A percentile compares a stretch with the other conserved stretches of the same genome.
Conservation (phyloP, 2,888 invertebrate genomes). For the Lithophane socia region DNA sequence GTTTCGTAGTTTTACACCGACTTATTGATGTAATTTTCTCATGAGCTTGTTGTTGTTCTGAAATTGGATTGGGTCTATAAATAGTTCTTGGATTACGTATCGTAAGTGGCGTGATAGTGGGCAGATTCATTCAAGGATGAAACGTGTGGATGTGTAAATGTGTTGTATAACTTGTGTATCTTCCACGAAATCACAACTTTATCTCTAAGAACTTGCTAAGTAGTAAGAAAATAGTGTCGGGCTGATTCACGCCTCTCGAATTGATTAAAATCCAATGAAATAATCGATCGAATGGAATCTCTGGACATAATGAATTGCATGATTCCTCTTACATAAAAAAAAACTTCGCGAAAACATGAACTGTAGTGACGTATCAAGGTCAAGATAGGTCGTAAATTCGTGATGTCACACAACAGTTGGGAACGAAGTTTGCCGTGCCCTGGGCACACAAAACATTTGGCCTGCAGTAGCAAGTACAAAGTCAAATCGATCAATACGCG, state of each 20-base stretch:
- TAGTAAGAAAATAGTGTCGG: not conserved
- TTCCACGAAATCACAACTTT: conserved; percentile 10
- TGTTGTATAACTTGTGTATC: conserved; percentile 10
- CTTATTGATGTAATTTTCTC: conserved; percentile 24
- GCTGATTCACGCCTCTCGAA: not conserved
- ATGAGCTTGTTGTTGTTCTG: conserved; percentile 13
- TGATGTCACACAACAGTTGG: conserved; percentile 25
- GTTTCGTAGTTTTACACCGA: conserved; percentile 25
- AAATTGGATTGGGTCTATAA: conserved; percentile 34
- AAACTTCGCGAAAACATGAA: conserved; percentile 4
- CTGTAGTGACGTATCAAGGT: conserved; percentile 41
- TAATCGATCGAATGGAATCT: not conserved
- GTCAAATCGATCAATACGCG: conserved; percentile 51
- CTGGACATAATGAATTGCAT: not conserved
- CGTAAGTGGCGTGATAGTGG: conserved; percentile 60
- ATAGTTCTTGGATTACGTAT: conserved; percentile 36
- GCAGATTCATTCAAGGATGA: conserved; percentile 50
- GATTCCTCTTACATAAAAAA: not conserved
- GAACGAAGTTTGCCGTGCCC: conserved; percentile 21
- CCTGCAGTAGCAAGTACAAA: conserved; percentile 33
- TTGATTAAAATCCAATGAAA: not conserved
- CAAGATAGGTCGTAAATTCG: conserved; percentile 27
- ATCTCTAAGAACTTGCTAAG: conserved; percentile 11
- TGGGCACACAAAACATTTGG: conserved; percentile 28
- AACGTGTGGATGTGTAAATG: conserved; percentile 12